phyloP scores from a whole-genome alignment of 2,113 vertebrate genomes.

The Gallinago undulata region DNA sequence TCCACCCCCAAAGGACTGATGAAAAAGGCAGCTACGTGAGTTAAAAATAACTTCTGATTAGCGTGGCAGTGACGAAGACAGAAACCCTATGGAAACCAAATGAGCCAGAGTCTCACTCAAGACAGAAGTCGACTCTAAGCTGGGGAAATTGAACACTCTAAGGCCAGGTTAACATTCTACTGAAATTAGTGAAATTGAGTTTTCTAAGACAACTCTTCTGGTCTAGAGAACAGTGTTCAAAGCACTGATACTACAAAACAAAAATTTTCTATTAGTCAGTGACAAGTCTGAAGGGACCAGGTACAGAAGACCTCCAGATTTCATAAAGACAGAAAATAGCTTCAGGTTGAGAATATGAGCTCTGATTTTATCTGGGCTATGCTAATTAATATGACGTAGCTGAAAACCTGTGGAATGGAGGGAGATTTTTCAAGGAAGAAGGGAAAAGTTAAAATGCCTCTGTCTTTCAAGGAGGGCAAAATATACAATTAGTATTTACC shows the following conservation, averaged over 20 bases:
- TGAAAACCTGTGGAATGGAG: neutral
- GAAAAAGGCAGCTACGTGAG: neutral
- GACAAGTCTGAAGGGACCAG: neutral
- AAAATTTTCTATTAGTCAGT: neutral
- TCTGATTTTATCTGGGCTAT: neutral
- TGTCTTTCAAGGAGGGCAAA: neutral
- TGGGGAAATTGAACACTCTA: neutral
- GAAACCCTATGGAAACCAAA: neutral
- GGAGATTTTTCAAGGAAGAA: neutral
- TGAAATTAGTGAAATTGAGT: neutral
- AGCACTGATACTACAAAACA: neutral
- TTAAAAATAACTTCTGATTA: slow-evolving; percentile 33
- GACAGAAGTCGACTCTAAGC: neutral
- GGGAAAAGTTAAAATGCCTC: neutral
- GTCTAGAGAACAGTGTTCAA: neutral
- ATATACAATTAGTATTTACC: neutral
- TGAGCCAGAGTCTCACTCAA: neutral
- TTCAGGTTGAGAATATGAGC: neutral
- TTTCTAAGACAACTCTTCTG: neutral
- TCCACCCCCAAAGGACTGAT: neutral
- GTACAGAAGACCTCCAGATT: neutral
- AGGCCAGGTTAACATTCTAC: neutral
- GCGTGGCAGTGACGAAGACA: neutral
- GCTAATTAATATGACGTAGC: neutral
- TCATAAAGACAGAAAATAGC: neutral